Evolutionary conservation across 2,113 vertebrate species (phyloP).

Genomic region (Albula goreensis): DNA sequence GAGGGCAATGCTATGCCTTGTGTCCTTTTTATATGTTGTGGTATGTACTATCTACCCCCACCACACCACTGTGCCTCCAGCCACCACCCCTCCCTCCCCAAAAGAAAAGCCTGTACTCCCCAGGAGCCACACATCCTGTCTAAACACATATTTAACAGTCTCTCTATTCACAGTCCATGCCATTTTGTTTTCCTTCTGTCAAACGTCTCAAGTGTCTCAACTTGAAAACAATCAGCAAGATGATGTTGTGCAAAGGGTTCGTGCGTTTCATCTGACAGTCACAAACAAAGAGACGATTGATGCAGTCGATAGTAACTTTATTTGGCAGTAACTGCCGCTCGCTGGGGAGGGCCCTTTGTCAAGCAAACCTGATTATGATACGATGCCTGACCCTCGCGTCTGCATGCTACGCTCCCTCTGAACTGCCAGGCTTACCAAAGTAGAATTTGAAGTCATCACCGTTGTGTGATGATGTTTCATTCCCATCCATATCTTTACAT

Average conservation of each 20-base stretch:
- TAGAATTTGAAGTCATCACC: not conserved
- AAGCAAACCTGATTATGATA: not conserved
- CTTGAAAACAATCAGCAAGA: not conserved
- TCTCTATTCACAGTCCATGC: not conserved
- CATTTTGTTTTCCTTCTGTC: not conserved
- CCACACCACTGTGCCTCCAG: no score
- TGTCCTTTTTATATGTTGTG: no score
- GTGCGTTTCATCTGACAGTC: not conserved
- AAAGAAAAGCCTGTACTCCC: no score
- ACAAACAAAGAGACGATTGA: not conserved
- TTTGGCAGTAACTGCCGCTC: not conserved
- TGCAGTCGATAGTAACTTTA: slow-evolving; percentile 1
- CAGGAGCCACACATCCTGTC: no score
- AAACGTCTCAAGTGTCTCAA: not conserved
- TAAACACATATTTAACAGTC: not conserved
- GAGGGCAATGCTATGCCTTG: no score
- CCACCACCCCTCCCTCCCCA: no score
- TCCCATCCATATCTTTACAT: not conserved
- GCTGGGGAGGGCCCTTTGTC: not conserved
- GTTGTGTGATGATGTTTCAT: not conserved
- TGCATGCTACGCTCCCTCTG: no score
- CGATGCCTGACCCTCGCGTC: not conserved
- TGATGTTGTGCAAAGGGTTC: no score
- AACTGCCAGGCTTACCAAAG: not conserved
- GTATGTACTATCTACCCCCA: no score